Evolutionary conservation across 2,113 vertebrate genomes (phyloP).

Genomic region (Bufo bufo): DNA sequence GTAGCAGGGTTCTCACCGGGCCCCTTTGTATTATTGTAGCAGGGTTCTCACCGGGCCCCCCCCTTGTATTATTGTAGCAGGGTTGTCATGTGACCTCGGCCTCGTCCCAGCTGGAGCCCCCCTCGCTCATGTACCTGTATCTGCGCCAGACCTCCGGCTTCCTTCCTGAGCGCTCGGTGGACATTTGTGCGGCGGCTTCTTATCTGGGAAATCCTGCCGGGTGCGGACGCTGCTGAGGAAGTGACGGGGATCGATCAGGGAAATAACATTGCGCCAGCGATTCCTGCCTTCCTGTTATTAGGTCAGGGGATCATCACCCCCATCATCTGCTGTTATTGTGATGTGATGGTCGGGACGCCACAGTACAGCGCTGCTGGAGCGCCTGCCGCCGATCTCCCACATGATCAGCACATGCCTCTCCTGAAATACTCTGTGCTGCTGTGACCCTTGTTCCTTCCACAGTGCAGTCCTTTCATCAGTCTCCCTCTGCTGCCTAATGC

Average conservation of each 20-base stretch:
- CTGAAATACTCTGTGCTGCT: not conserved
- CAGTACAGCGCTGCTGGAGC: not conserved
- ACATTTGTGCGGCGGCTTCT: not conserved
- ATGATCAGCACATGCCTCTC: not conserved
- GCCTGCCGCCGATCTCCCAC: not conserved
- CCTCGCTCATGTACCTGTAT: not conserved
- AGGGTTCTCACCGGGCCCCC: not conserved
- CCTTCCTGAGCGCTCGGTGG: constrained; percentile 36
- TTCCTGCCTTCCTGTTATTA: constrained; percentile 32
- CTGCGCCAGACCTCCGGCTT: constrained; percentile 29
- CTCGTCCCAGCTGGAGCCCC: too few relatives aligned
- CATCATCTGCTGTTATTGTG: not conserved
- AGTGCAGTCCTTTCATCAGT: too few relatives aligned
- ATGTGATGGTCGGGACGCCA: too few relatives aligned
- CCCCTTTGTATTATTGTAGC: too few relatives aligned
- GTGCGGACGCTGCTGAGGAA: constrained; percentile 22
- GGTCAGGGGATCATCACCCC: not conserved
- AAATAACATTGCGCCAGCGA: not conserved
- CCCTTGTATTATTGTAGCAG: not conserved
- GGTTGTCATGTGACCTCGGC: not conserved
- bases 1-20: too few relatives aligned
- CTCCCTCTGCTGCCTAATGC: too few relatives aligned
- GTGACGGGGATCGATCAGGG: not conserved
- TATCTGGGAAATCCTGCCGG: constrained; percentile 52
- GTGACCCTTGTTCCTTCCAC: not conserved